Percentiles rank a stretch among this genome's conserved stretches.
Evolutionary conservation across 2,797 vertebrate species (phyloP).

Genomic region (Pampus argenteus): DNA sequence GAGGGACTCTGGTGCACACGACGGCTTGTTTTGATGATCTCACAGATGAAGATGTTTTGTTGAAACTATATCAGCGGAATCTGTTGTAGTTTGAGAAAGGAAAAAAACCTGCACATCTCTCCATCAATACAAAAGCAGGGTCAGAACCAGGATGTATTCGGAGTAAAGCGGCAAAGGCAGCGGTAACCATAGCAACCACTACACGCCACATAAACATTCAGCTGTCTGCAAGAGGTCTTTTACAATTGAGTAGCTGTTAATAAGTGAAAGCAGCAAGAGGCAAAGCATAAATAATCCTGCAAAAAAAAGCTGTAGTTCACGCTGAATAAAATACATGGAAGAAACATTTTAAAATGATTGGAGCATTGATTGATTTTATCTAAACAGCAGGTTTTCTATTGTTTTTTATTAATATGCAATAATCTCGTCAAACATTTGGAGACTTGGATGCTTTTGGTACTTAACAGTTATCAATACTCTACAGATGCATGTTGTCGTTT

Average conservation of each 20-base stretch:
- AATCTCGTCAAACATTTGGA: not conserved
- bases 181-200: constrained; percentile 54
- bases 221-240: constrained; percentile 34
- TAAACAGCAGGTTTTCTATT: too few relatives aligned
- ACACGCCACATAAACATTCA: constrained; percentile 33
- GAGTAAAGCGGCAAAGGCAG: constrained; percentile 33
- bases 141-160: constrained; percentile 37
- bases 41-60: constrained; percentile 26
- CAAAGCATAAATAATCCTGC: not conserved
- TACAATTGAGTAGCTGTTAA: constrained; percentile 36
- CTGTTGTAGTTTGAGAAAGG: constrained; percentile 5
- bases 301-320: not conserved
- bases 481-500: not conserved
- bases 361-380: not conserved
- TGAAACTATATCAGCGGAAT: constrained; percentile 17
- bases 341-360: not conserved
- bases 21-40: constrained; percentile 30
- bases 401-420: too few relatives aligned
- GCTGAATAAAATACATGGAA: not conserved
- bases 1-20: constrained; percentile 8
- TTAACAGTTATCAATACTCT: not conserved
- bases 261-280: constrained; percentile 9
- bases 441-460: not conserved
- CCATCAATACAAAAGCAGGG: constrained; percentile 27
- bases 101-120: not conserved